These are phyloP conservation scores for Lonchura striata DNA, from an alignment of 2,113 vertebrate genomes.

Conservation along the genomic window DNA sequence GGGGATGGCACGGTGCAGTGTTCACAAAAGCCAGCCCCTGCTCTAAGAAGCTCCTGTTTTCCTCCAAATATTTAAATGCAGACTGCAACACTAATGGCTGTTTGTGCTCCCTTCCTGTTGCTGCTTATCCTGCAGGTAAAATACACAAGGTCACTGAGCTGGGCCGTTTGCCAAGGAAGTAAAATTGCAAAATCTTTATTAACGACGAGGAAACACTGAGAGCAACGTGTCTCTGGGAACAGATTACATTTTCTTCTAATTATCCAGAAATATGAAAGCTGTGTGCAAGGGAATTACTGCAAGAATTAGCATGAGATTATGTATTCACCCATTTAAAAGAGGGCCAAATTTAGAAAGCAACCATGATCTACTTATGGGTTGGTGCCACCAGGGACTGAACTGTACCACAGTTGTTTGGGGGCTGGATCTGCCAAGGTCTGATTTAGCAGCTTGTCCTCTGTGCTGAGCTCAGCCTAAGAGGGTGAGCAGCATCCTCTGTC, in stretches of 20 bases:
- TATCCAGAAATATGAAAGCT: constrained; percentile 66
- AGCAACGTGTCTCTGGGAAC: constrained; percentile 40
- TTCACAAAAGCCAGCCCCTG: neutral
- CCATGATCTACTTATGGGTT: neutral
- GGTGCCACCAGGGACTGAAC: neutral
- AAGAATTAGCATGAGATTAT: constrained; percentile 68
- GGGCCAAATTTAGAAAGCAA: constrained; percentile 9
- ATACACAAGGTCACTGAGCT: neutral
- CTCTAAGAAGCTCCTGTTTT: neutral
- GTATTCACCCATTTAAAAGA: constrained; percentile 41
- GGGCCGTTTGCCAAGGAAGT: neutral
- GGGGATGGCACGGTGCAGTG: neutral
- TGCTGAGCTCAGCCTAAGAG: neutral
- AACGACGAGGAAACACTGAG: constrained; percentile 4
- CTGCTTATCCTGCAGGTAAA: constrained; percentile 32
- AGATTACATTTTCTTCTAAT: constrained; percentile 63
- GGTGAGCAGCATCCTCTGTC: neutral
- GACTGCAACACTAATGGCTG: neutral
- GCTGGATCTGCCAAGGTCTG: neutral
- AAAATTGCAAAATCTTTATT: constrained; percentile 29
- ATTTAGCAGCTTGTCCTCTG: neutral
- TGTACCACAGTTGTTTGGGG: neutral
- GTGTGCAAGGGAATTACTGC: constrained; percentile 53
- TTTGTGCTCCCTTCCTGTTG: neutral
- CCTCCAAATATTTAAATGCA: neutral